Base-by-base conservation (phyloP, 2,888 invertebrate species). In the Dorcus parallelipipedus region DNA sequence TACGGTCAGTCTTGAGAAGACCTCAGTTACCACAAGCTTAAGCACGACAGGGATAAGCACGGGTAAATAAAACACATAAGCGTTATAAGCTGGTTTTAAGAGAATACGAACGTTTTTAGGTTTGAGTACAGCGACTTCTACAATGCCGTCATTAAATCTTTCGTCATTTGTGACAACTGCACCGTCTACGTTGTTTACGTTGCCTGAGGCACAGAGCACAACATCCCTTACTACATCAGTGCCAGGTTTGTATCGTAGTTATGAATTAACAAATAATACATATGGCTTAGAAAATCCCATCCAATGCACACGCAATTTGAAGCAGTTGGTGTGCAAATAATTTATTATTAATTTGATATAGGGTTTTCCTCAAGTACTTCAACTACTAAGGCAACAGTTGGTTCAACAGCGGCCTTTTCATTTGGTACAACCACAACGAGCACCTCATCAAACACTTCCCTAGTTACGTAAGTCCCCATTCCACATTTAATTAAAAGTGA, bases 1-100 rank as follows among this genome's bases (percentile, higher is more conserved):
- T 48, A 14, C 50, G 55, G 20, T 6, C 54, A 39, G 1, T 54
- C 26, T 33, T 33, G 26, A 33, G 42, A 48, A 14, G 38, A 3
- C 56, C 43, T 9, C 61, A 43, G 38, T 43, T n/a, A 38, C 54
- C 39, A 10, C 62, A 10, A 10, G 57, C 42, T 39, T 57, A 42
- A 41, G 49, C 14, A 38, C 42, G 6, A 33, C 52, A 26, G 59
- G 59, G 23, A 54, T 14, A 49, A 53, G 64, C 23, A 39, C 42
- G 23, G 38, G 45, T 40, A 8, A 26, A 38, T 14, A 39, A 38
- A 52, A 67, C 47, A 40, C 54, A 26, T 50, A 63, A 57, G 23
- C 63, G 2, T 60, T 67, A 3, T 62, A 62, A 47, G 61, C 67
- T 58, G 56, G 60, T 56, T 63, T 67, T 50, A 63, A 62, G 6